Conservation (phyloP, 2,888 invertebrate species). For the Crossocerus cetratus region DNA sequence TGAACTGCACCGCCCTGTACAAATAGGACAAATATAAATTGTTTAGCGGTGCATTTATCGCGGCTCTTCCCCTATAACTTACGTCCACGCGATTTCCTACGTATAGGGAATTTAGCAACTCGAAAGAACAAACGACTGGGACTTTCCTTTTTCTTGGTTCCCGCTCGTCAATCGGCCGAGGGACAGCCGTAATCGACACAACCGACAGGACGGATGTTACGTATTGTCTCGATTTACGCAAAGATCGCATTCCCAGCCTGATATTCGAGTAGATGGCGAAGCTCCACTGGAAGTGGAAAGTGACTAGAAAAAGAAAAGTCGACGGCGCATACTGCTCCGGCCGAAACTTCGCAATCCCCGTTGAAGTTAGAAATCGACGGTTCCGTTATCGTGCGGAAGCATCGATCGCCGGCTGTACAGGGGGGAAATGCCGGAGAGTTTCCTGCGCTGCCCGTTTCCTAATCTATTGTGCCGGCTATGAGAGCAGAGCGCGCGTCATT, state of each 20-base stretch:
- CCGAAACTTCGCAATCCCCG: too few species aligned
- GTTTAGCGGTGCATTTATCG: too few species aligned
- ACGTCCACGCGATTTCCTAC: too few species aligned
- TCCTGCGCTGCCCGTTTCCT: conserved; percentile 38
- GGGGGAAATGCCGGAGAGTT: conserved; percentile 13
- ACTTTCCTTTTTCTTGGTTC: not conserved
- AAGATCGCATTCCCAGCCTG: conserved; percentile 11
- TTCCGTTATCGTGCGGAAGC: conserved; percentile 4
- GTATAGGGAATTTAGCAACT: too few species aligned
- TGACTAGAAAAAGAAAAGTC: too few species aligned
- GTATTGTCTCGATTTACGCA: conserved; percentile 44
- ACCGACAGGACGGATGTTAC: conserved; percentile 40
- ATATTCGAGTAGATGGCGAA: too few species aligned
- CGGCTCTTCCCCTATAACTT: too few species aligned
- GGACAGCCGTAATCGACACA: conserved; percentile 20
- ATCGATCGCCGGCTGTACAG: conserved; percentile 16
- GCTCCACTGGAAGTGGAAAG: too few species aligned
- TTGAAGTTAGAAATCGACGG: conserved; percentile 10
- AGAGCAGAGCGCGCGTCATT: conserved; percentile 35
- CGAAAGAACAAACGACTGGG: too few species aligned
- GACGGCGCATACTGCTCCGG: too few species aligned
- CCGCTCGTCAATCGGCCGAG: not conserved
- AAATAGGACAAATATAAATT: too few species aligned
- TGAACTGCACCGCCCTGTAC: too few species aligned
- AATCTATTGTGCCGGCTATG: conserved; percentile 44